Conservation (phyloP, 2,888 invertebrate genomes). For the Trilocha varians region DNA sequence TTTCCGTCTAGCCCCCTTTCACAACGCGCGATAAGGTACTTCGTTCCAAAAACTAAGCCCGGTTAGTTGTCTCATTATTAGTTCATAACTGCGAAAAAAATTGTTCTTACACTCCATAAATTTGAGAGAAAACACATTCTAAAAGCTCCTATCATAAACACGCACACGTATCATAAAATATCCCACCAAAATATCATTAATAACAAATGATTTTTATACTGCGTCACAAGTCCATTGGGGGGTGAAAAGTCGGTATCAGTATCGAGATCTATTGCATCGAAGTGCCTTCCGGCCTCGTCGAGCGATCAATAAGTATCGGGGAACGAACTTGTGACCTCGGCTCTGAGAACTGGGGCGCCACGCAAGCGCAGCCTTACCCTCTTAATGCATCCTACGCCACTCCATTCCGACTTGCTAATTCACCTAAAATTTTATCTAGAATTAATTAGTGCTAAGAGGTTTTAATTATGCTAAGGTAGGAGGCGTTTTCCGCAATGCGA, state of each 20-base stretch:
- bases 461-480: no score
- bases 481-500: no score
- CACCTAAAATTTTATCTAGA: conserved; percentile 12
- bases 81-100: background rate
- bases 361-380: conserved; percentile 53
- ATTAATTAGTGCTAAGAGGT: conserved; percentile 3
- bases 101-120: background rate
- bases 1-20: no score
- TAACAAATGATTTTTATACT: no score
- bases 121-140: no score
- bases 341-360: conserved; percentile 56
- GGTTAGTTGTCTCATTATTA: background rate
- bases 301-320: conserved; percentile 66
- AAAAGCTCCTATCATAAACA: no score
- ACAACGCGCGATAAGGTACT: no score
- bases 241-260: conserved; percentile 21
- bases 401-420: conserved; percentile 56
- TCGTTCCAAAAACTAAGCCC: no score
- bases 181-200: no score
- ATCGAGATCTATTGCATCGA: conserved; percentile 52
- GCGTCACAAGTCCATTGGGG: background rate
- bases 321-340: conserved; percentile 71
- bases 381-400: conserved; percentile 48
- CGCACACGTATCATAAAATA: no score
- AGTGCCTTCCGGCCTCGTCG: conserved; percentile 55